These are phyloP conservation scores for Eurois occulta DNA, from an alignment of 2,888 invertebrate genomes.

Conservation along the genomic window DNA sequence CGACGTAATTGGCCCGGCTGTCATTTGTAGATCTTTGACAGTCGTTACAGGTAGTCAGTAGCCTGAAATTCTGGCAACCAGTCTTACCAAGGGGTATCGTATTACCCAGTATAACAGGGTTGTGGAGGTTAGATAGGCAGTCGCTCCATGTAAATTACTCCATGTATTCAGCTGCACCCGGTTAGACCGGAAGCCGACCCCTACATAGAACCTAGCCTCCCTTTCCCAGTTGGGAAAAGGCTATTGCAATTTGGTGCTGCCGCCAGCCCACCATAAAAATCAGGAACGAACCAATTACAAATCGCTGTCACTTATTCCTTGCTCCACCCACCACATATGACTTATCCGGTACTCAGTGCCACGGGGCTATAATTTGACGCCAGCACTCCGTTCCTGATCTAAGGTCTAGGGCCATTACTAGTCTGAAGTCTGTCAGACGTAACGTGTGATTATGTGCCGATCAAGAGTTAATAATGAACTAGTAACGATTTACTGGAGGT, in stretches of 20 bases:
- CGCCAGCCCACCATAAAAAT: neutral
- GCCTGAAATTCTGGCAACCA: too few species aligned
- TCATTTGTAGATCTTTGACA: too few species aligned
- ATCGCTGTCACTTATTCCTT: constrained; percentile 28
- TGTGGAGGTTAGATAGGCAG: too few species aligned
- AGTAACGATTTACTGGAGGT: constrained; percentile 7
- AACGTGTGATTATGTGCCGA: constrained; percentile 37
- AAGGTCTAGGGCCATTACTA: constrained; percentile 48
- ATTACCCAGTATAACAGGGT: too few species aligned
- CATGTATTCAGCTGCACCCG: too few species aligned
- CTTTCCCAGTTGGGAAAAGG: too few species aligned
- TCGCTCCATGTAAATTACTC: too few species aligned
- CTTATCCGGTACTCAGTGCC: constrained; percentile 67
- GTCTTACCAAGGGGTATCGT: too few species aligned
- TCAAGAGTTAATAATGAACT: constrained; percentile 8
- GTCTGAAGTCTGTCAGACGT: constrained; percentile 30
- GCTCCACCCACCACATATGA: constrained; percentile 26
- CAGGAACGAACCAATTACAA: neutral
- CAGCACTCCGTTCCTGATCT: constrained; percentile 52
- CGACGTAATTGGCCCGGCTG: too few species aligned
- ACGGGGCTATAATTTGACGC: constrained; percentile 70
- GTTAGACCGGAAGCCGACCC: too few species aligned
- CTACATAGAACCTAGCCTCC: too few species aligned
- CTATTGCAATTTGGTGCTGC: neutral
- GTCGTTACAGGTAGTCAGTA: too few species aligned